Percentiles rank a stretch among this genome's conserved stretches.
Evolutionary conservation across 2,797 vertebrate species (phyloP).

Genomic region (Etheostoma nigrum): DNA sequence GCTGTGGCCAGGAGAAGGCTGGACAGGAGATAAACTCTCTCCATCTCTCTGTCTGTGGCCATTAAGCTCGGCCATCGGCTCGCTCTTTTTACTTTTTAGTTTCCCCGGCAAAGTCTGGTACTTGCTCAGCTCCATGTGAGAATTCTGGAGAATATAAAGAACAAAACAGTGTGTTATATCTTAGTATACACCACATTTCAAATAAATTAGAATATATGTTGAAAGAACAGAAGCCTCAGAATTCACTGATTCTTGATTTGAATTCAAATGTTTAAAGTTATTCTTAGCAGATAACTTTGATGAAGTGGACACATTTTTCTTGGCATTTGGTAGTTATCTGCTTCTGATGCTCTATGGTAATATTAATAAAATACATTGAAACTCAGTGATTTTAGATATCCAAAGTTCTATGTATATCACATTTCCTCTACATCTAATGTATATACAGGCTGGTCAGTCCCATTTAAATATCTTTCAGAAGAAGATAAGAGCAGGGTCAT

Average conservation of each 20-base stretch:
- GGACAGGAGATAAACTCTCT: constrained; percentile 38
- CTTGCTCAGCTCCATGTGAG: constrained; percentile 84
- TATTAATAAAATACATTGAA: neutral
- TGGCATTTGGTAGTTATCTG: neutral
- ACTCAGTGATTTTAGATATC: neutral
- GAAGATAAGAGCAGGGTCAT: constrained; percentile 20
- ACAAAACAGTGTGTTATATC: neutral
- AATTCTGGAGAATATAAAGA: constrained; percentile 78
- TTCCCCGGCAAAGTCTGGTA: constrained; percentile 95
- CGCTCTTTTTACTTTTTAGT: constrained; percentile 73
- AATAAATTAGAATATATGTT: neutral
- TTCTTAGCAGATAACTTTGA: neutral
- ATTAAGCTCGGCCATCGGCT: constrained; percentile 81
- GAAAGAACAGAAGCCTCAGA: neutral
- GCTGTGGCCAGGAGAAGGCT: constrained; percentile 60
- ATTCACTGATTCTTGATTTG: neutral
- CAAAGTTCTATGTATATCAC: neutral
- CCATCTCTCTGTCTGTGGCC: constrained; percentile 81
- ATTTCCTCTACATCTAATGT: neutral
- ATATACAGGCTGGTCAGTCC: neutral
- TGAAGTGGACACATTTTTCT: neutral
- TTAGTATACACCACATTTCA: neutral
- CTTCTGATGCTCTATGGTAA: neutral
- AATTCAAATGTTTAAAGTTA: neutral
- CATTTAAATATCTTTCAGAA: constrained; percentile 11